Conservation (phyloP, 1,140 invertebrate species). For the Meteorus sp. region DNA sequence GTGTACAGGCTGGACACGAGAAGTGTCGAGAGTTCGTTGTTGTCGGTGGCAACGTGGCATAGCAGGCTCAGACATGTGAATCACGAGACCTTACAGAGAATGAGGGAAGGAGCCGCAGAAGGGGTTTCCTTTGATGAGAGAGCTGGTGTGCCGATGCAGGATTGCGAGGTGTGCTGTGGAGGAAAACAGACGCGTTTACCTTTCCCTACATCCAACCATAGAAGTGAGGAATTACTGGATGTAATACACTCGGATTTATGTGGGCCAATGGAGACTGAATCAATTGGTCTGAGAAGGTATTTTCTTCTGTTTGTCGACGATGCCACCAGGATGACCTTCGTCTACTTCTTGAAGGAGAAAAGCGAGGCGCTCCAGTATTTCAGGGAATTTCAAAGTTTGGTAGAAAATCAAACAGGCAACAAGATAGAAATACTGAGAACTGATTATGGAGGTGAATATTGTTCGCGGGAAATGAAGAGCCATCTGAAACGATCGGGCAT, state of each 20-base stretch:
- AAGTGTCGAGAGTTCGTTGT: background rate
- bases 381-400: constrained; percentile 35
- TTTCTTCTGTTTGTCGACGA: constrained; percentile 51
- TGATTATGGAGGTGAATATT: constrained; percentile 56
- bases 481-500: constrained; percentile 44
- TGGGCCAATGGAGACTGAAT: constrained; percentile 41
- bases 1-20: background rate
- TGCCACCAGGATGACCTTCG: constrained; percentile 39
- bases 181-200: background rate
- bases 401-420: constrained; percentile 43
- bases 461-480: constrained; percentile 39
- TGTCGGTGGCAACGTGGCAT: background rate
- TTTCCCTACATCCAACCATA: background rate
- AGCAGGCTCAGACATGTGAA: background rate
- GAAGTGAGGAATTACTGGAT: constrained; percentile 33
- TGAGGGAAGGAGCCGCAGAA: too few species aligned
- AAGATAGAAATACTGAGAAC: constrained; percentile 40
- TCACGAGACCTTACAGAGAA: background rate
- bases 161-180: background rate
- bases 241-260: constrained; percentile 51
- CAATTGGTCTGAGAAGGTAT: constrained; percentile 44
- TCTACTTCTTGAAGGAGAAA: constrained; percentile 52
- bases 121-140: too few species aligned
- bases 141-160: too few species aligned
- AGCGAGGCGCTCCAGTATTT: constrained; percentile 42